Conservation (phyloP, 2,888 invertebrate genomes). For the Pedicia rivosa region DNA sequence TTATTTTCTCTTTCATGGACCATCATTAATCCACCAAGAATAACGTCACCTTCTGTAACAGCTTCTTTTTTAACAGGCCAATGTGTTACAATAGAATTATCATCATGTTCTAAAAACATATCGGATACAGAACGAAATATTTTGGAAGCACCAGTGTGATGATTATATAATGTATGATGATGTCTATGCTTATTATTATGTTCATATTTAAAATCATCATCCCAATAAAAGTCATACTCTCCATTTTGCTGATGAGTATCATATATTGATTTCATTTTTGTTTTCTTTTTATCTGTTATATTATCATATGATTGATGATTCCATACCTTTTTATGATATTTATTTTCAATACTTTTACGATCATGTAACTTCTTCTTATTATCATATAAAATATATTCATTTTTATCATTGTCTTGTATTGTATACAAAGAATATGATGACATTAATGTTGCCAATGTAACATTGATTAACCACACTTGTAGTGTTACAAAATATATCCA, state of each 20-base stretch:
- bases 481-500: too few relatives aligned
- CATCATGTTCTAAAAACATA: slow-evolving; percentile 6
- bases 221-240: not conserved
- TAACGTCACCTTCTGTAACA: slow-evolving; percentile 66
- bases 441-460: too few relatives aligned
- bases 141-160: not conserved
- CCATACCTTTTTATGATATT: too few relatives aligned
- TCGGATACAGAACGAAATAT: not conserved
- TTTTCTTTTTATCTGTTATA: too few relatives aligned
- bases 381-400: too few relatives aligned
- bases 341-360: too few relatives aligned
- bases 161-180: slow-evolving; percentile 1
- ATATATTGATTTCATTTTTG: too few relatives aligned
- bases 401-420: too few relatives aligned
- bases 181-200: slow-evolving; percentile 2
- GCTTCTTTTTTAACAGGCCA: slow-evolving; percentile 71
- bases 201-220: not conserved
- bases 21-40: slow-evolving; percentile 84
- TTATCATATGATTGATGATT: too few relatives aligned
- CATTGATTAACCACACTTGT: too few relatives aligned
- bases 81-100: slow-evolving; percentile 16
- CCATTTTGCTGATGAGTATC: not conserved
- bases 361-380: too few relatives aligned
- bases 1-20: slow-evolving; percentile 72
- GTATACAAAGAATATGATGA: too few relatives aligned